Percentiles rank a stretch among this genome's conserved stretches.
Evolutionary conservation across 2,888 invertebrate species (phyloP).

Genomic region (Acleris emargana): DNA sequence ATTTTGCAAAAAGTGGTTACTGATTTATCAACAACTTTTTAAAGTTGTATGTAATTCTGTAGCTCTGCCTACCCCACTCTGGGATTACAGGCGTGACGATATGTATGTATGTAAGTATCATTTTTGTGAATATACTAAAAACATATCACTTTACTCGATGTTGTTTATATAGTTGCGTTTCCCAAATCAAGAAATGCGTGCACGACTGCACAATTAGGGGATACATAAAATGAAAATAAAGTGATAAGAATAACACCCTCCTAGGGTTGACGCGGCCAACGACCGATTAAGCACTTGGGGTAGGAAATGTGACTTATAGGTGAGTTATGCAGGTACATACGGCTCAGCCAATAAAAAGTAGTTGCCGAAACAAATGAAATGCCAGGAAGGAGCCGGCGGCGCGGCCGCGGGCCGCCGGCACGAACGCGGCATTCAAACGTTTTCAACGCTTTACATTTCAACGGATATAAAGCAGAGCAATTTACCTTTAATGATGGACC

Average conservation of each 20-base stretch:
- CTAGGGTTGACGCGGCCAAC: constrained; percentile 23
- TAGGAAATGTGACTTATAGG: constrained; percentile 22
- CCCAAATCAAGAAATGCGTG: background rate
- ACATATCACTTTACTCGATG: no score
- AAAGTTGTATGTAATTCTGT: no score
- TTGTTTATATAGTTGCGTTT: background rate
- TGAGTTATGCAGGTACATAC: constrained; percentile 14
- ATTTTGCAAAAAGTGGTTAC: no score
- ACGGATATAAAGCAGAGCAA: constrained; percentile 72
- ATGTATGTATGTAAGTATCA: no score
- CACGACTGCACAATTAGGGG: constrained; percentile 5
- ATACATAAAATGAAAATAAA: constrained; percentile 21
- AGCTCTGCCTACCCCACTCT: no score
- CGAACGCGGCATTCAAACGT: constrained; percentile 59
- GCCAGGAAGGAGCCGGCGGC: constrained; percentile 33
- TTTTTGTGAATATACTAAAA: no score
- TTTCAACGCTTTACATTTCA: constrained; percentile 69
- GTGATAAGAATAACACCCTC: constrained; percentile 23
- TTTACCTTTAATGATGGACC: constrained; percentile 76
- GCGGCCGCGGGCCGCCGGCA: constrained; percentile 45
- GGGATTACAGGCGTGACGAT: no score
- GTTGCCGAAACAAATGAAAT: constrained; percentile 43
- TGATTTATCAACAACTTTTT: no score
- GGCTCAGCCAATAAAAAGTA: constrained; percentile 45
- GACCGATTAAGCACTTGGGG: constrained; percentile 33